phyloP scores from a whole-genome alignment of 2,888 invertebrate genomes.

The Pollenia amentaria region DNA sequence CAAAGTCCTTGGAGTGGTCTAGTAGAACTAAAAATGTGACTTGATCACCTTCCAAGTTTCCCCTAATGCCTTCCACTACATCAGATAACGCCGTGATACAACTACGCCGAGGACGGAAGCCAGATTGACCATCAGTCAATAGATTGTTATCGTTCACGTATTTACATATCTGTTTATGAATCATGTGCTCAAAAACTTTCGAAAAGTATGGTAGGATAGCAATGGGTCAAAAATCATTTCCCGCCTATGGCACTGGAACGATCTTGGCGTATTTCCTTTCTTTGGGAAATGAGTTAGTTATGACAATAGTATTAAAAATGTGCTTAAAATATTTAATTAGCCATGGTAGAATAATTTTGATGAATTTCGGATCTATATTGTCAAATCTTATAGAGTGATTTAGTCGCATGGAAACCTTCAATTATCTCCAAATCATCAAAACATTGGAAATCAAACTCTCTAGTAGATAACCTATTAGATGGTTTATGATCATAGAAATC shows the following conservation, averaged over 20 bases:
- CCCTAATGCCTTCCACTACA: no score
- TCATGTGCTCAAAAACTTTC: constrained; percentile 3
- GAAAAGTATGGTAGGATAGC: neutral
- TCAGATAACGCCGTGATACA: no score
- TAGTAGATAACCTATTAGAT: no score
- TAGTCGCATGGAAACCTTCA: neutral
- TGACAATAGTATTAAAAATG: neutral
- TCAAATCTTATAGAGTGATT: neutral
- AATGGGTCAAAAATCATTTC: neutral
- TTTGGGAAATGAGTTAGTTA: no score
- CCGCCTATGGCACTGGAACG: no score
- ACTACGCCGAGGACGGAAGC: neutral
- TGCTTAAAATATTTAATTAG: neutral
- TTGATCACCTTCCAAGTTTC: no score
- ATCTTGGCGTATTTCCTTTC: fast-evolving
- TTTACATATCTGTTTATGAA: neutral
- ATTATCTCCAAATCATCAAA: no score
- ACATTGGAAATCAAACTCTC: no score
- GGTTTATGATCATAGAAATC: no score
- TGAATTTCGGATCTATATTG: neutral
- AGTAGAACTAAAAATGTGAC: no score
- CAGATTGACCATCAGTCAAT: neutral
- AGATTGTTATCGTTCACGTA: neutral
- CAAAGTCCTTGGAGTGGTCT: no score
- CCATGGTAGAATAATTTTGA: neutral